Base-by-base conservation (phyloP, 2,113 vertebrate genomes). In the Eptesicus fuscus region DNA sequence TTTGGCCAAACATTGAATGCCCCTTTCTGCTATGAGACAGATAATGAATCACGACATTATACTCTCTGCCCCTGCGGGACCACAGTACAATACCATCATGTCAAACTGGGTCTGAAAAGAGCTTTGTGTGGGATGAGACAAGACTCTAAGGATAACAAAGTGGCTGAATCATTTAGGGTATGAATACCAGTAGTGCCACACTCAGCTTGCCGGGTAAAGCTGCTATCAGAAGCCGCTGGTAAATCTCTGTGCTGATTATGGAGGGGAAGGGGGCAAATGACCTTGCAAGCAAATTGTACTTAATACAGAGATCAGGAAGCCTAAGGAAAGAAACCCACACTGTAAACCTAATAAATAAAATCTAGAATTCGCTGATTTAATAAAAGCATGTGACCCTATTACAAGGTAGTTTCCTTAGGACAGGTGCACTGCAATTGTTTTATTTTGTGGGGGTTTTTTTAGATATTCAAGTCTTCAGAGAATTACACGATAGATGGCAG, bases 401-500 rank as follows among this genome's bases (percentile, higher is more conserved):
- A 97, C 93, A 97, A 98, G 96, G 97, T 95, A 73, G 82, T 97
- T 98, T 97, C 97, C 96, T 97, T 92, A 63, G 85, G 74, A 98
- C 98, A 98, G 98, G 98, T 98, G 98, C 97, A 97, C 51, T 4
- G 0, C 70, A 76, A 92, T 67, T 20, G 56, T 59, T 61, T 28
- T 61, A 25, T 61, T 61, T 61, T 61, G 59, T 61, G 59, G 25
- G 25, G 49, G 40, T 3, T 35, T 44, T 83, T 53, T 88, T 17
- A 80, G 98, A 96, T 95, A 97, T 88, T 94, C 91, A 98, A 97
- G 97, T 98, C 97, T 98, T 97, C 77, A 96, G 97, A 97, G 97
- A 98, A 89, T 97, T 98, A 95, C 96, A 98, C 83, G 67, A 98
- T 97, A 94, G 97, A 98, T 98, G 97, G 98, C 97, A 97, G 97